Evolutionary conservation across 2,888 invertebrate genomes (phyloP).

Genomic region (Macrosiphum euphorbiae): DNA sequence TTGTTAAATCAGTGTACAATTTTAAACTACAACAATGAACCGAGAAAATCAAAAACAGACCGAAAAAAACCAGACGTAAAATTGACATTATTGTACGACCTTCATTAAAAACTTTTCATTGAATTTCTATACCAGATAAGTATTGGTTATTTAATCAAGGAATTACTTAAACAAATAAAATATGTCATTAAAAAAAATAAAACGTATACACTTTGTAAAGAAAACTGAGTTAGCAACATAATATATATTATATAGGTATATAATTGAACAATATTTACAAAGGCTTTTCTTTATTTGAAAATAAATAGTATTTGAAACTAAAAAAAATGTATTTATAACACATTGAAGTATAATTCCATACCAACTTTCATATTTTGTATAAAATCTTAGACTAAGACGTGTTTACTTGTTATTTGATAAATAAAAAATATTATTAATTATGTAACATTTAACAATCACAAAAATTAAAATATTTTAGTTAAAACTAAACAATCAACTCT

Average conservation of each 20-base stretch:
- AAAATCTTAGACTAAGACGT: not conserved
- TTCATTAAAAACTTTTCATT: slow-evolving; percentile 4
- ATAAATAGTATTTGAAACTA: not conserved
- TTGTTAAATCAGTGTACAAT: not conserved
- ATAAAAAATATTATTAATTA: not conserved
- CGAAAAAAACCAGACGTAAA: not conserved
- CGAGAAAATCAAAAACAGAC: no score
- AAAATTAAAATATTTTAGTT: not conserved
- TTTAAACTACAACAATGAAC: not conserved
- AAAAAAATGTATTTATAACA: not conserved
- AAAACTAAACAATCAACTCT: not conserved
- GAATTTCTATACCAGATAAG: not conserved
- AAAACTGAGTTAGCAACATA: not conserved
- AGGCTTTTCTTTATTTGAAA: not conserved
- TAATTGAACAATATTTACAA: not conserved
- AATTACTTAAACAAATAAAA: not conserved
- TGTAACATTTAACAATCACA: not conserved
- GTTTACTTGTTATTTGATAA: not conserved
- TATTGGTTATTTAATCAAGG: not conserved
- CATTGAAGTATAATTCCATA: not conserved
- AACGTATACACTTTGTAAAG: not conserved
- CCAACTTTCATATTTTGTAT: not conserved
- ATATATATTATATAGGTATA: not conserved
- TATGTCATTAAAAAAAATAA: not conserved
- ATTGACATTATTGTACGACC: not conserved